These are phyloP conservation scores for Procavia capensis DNA, from an alignment of 2,113 vertebrate genomes.

Conservation along the genomic window DNA sequence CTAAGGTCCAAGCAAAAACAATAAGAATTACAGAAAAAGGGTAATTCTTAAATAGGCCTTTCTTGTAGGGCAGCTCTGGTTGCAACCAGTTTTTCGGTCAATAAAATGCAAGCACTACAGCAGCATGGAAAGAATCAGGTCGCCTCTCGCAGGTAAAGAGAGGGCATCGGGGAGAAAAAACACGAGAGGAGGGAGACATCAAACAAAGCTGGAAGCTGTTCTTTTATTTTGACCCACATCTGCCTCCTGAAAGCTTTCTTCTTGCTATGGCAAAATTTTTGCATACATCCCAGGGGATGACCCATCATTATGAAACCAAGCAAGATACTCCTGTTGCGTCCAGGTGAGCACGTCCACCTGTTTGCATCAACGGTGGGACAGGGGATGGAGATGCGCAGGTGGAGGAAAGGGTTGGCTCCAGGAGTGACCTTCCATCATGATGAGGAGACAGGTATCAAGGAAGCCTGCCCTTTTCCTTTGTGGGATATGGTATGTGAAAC, in stretches of 20 bases:
- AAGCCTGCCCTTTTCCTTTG: neutral
- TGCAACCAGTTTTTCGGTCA: fast-evolving
- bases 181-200: neutral
- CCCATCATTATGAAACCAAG: neutral
- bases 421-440: neutral
- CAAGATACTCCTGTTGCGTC: neutral
- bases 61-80: fast-evolving
- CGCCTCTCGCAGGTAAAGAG: neutral
- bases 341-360: fast-evolving
- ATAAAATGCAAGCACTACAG: neutral
- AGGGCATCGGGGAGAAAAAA: neutral
- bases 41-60: fast-evolving
- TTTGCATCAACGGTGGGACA: too few relatives aligned
- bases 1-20: neutral
- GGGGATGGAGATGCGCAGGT: neutral
- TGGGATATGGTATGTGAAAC: neutral
- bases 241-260: neutral
- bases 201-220: fast-evolving
- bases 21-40: neutral
- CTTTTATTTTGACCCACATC: neutral
- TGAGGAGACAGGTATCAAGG: neutral
- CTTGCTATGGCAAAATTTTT: neutral
- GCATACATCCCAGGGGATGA: neutral
- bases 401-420: neutral
- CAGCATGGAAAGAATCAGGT: fast-evolving